Evolutionary conservation across 2,888 invertebrate species (phyloP), one percentile per base, ranked within the genome.

Genomic region (Deroplatys truncata): DNA sequence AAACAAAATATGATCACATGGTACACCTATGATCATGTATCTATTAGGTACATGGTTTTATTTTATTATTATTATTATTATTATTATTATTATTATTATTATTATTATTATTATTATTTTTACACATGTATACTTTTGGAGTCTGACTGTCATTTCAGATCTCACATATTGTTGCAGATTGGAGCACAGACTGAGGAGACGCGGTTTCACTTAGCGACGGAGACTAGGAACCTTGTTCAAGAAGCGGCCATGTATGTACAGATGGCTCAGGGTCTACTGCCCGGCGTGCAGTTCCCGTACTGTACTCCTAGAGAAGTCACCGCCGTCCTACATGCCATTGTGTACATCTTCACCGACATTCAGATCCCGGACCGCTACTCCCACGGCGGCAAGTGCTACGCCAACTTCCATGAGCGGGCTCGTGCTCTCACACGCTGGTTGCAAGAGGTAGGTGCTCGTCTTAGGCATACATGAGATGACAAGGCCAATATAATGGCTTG

Each of bases 331-430:
- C 90, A 92, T 92, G 91, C 92, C 15, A 91, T 92, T 25, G 92
- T 92, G 82, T 92, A 92, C 91, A 91, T 92, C 49, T 92, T 92
- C 90, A 92, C 92, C 20, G 92, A 92, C 90, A 91, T 92, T 89
- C 92, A 92, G 90, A 91, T 92, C 16, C 90, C 91, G 0, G 92
- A 92, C 88, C 91, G 92, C 16, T 92, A 91, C 90, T 91, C 89
- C 28, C 92, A 92, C 88, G 92, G 92, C 7, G 90, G 91, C 25
- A 91, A 92, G 84, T 91, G 92, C 10, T 92, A 92, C 90, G 90
- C 90, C 84, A 92, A 91, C 88, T 92, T 92, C 88, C 92, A 92
- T 49, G 92, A 92, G 88, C 90, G 92, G 89, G 91, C 92, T 2
- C 84, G 90, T 3, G 92, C 92, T 29, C 90, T 92, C 5, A 91